Base-by-base conservation (phyloP, 1,140 invertebrate species). In the Drosophila dunni region DNA sequence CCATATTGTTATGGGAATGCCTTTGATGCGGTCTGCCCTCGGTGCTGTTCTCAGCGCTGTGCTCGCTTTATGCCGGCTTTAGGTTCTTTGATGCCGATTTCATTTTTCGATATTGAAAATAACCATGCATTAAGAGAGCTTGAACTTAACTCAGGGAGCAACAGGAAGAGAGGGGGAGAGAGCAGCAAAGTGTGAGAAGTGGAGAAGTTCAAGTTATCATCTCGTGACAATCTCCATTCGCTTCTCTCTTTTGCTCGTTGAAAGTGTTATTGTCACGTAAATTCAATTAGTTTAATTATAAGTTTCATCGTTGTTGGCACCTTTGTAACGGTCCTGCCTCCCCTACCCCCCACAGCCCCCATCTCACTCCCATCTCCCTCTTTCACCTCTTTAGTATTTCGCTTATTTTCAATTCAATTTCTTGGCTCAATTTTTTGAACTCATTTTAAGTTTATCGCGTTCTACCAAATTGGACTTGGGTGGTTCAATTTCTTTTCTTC, bases 91-190 rank as follows among this genome's bases (percentile, higher is more conserved):
- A 90, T 83, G 88, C 82, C 86, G 88, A 90, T 90, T 90, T 90
- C 82, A 90, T 82, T 83, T 90, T 90, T 83, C 66, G 88, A 90
- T 90, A 90, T 86, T 90, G 88, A 76, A 90, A 86, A 90, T 86
- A 90, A 90, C 86, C 86, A 71, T 85, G 86, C 78, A 89, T 89
- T 89, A 86, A 24, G 38, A 56, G 64, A 48, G 51, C 54, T 62
- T 77, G 62, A 29, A 53, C 57, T 45, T 44, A 53, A 61, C 62
- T 70, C 61, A 58, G 44, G 65, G 15, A 51, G 36, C 38, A n/a
- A 40, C 33, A 50, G 8, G 10, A 46, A 4, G 51, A 36, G 44
- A n/a, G n/a, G 34, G 24, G 8, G 50, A 20, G 51, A 66, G 24
- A 29, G 24, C 3, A 29, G 24, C 24, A 29, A 29, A 29, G 63